A percentile compares a stretch with the other conserved stretches of the same genome.
Evolutionary conservation across 1,140 invertebrate genomes (phyloP).

Genomic region (Neodiprion pinetum): DNA sequence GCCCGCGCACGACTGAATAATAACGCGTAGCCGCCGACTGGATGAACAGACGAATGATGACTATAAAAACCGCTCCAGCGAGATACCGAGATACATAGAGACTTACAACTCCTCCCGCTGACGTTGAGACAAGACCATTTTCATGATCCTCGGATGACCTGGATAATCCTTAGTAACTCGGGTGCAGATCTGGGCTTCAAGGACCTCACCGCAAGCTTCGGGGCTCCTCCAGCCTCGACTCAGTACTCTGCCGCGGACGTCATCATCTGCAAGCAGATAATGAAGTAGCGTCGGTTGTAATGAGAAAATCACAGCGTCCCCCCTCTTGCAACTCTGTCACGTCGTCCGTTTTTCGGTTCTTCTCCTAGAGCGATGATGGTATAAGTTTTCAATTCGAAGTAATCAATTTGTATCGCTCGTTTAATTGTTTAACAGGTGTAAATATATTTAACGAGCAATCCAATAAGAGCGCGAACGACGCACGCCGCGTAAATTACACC

Average conservation of each 20-base stretch:
- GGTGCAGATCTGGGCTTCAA: conserved; percentile 2
- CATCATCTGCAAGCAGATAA: not conserved
- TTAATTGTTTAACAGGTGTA: too few relatives aligned
- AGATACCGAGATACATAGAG: conserved; percentile 16
- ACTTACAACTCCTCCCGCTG: conserved; percentile 99
- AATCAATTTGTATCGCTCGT: too few relatives aligned
- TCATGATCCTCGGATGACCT: conserved; percentile 73
- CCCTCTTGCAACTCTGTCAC: too few relatives aligned
- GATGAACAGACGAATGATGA: not conserved
- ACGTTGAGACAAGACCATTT: conserved; percentile 99
- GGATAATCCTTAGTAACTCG: conserved; percentile 5
- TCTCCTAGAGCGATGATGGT: too few relatives aligned
- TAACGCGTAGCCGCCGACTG: conserved; percentile 7
- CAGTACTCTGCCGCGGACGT: conserved; percentile 3
- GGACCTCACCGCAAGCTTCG: not conserved
- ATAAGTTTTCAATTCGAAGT: too few relatives aligned
- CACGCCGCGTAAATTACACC: too few relatives aligned
- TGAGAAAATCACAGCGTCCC: too few relatives aligned
- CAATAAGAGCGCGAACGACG: too few relatives aligned
- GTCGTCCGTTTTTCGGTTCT: too few relatives aligned
- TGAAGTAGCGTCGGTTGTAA: too few relatives aligned
- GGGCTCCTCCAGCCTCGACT: not conserved
- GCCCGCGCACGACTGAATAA: conserved; percentile 10
- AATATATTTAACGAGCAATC: too few relatives aligned
- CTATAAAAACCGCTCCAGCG: conserved; percentile 18